Evolutionary conservation across 2,113 vertebrate genomes (phyloP).

Genomic region (Urocitellus parryii): DNA sequence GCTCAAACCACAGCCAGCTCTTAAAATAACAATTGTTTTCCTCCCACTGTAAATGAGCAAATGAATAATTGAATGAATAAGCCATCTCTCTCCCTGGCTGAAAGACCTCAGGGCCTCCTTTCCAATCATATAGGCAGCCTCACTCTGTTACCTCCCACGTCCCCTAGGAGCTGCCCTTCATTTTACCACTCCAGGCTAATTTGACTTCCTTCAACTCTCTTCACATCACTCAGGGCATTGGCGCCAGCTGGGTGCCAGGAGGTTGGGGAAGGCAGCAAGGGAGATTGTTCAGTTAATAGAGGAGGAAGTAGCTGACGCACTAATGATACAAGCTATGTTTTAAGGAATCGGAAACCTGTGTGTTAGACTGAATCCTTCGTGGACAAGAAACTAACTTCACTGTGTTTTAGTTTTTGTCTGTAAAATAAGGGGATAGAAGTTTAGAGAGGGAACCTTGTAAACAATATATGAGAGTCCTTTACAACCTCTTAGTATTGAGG

Average conservation of each 20-base stretch:
- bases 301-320: no score
- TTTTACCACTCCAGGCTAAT: slow-evolving; percentile 30
- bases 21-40: slow-evolving; percentile 66
- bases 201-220: slow-evolving; percentile 52
- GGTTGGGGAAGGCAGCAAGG: not conserved
- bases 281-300: not conserved
- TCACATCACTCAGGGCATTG: not conserved
- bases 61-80: slow-evolving; percentile 72
- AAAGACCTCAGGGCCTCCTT: slow-evolving; percentile 50
- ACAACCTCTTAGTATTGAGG: not conserved
- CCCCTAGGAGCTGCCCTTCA: slow-evolving; percentile 34
- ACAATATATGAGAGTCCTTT: not conserved
- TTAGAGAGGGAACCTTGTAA: not conserved
- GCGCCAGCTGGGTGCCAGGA: fast-evolving
- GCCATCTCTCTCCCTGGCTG: not conserved
- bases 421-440: not conserved
- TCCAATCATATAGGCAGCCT: slow-evolving; percentile 35
- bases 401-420: slow-evolving; percentile 8
- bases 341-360: not conserved
- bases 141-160: not conserved
- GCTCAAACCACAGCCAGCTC: not conserved
- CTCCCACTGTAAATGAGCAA: slow-evolving; percentile 52
- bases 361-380: not conserved
- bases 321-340: not conserved
- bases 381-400: not conserved